phyloP scores from a whole-genome alignment of 2,888 invertebrate genomes.

The Eristalis intricaria region DNA sequence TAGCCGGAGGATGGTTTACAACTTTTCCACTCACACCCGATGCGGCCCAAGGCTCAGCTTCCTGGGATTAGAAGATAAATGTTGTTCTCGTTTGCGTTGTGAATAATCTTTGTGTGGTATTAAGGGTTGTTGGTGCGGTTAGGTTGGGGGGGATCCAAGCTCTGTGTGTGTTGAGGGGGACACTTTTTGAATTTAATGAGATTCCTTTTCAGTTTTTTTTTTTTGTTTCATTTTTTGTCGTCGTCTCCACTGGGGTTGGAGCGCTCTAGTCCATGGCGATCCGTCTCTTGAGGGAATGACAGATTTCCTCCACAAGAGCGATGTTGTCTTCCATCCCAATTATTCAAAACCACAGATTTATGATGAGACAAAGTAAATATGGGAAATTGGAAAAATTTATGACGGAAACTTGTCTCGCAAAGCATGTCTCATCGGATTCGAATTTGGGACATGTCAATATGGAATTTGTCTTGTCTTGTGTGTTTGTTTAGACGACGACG shows the following conservation, averaged over 20 bases:
- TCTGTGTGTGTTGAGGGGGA: background rate
- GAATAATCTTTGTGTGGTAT: slow-evolving; percentile 51
- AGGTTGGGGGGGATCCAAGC: background rate
- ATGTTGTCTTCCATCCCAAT: slow-evolving; percentile 60
- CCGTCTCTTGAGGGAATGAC: slow-evolving; percentile 30
- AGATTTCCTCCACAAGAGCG: slow-evolving; percentile 42
- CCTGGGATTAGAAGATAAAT: slow-evolving; percentile 64
- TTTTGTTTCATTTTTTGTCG: background rate
- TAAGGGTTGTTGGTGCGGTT: slow-evolving; percentile 53
- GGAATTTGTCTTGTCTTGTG: slow-evolving; percentile 20
- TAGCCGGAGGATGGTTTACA: slow-evolving; percentile 65
- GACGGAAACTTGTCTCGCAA: slow-evolving; percentile 11
- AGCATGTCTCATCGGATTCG: slow-evolving; percentile 47
- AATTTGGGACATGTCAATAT: slow-evolving; percentile 64
- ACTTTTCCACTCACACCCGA: slow-evolving; percentile 12
- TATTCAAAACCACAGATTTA: slow-evolving; percentile 70
- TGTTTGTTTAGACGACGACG: slow-evolving; percentile 21
- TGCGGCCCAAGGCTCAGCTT: slow-evolving; percentile 25
- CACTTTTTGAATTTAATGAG: slow-evolving; percentile 54
- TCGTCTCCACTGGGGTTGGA: slow-evolving; percentile 7
- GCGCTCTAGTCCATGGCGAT: background rate
- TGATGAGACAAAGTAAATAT: slow-evolving; percentile 62
- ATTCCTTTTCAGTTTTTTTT: slow-evolving; percentile 35
- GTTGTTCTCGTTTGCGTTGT: slow-evolving; percentile 55
- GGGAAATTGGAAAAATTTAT: slow-evolving; percentile 63